Evolutionary conservation across 2,113 vertebrate species (phyloP).

Genomic region (Chrysochloris asiatica): DNA sequence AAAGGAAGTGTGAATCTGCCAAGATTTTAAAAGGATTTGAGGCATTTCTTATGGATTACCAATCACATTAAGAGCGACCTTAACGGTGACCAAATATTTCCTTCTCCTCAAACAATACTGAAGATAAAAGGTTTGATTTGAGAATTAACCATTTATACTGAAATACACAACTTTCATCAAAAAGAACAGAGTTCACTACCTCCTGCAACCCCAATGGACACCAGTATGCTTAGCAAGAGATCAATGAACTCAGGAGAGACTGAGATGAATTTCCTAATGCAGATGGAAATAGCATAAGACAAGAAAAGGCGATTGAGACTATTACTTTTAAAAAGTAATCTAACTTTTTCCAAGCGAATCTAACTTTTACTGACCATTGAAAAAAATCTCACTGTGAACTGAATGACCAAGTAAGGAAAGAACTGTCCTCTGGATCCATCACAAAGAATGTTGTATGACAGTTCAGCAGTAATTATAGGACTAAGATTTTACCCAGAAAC

Average conservation of each 20-base stretch:
- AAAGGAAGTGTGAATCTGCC: background rate
- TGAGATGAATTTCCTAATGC: conserved; percentile 51
- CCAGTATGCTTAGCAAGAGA: background rate
- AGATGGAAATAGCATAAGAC: background rate
- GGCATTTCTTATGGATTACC: conserved; percentile 34
- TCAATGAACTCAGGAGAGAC: conserved; percentile 22
- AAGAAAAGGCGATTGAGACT: conserved; percentile 10
- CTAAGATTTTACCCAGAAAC: conserved; percentile 25
- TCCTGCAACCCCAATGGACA: conserved; percentile 19
- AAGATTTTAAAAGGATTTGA: conserved; percentile 37
- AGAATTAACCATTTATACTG: background rate
- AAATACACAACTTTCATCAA: conserved; percentile 50
- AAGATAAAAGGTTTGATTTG: conserved; percentile 52
- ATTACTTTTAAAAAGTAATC: background rate
- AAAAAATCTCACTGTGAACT: conserved; percentile 30
- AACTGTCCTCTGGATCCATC: background rate
- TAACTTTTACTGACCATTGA: conserved; percentile 32
- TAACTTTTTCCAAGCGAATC: conserved; percentile 19
- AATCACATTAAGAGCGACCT: conserved; percentile 36
- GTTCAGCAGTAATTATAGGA: background rate
- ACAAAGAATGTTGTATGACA: background rate
- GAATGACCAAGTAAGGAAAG: conserved; percentile 18
- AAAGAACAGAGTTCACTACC: conserved; percentile 26
- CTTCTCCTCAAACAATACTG: background rate
- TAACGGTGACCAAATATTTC: conserved; percentile 35